These are phyloP conservation scores for Pomatostomus ruficeps DNA, from an alignment of 2,113 vertebrate genomes.

Conservation along the genomic window DNA sequence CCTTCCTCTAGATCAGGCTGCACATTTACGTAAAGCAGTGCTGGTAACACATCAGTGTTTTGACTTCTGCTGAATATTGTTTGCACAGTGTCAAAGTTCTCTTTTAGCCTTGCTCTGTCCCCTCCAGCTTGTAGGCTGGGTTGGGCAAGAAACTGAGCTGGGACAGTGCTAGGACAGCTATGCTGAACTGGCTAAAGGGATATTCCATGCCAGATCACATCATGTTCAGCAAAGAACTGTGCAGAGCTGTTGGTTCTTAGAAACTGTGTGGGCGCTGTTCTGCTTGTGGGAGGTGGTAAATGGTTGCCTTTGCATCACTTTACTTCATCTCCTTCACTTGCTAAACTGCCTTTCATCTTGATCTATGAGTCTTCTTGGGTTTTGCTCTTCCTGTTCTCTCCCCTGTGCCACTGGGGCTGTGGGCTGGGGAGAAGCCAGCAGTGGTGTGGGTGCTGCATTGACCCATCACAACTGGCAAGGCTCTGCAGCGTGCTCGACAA, in stretches of 20 bases:
- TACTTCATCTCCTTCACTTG: background rate
- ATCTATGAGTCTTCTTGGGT: background rate
- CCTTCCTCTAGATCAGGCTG: background rate
- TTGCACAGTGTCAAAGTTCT: background rate
- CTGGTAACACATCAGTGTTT: background rate
- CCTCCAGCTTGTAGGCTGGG: background rate
- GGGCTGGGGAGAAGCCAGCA: background rate
- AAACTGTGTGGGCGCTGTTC: rapidly evolving
- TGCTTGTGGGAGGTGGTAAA: background rate
- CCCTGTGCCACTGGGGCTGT: no score
- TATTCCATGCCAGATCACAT: background rate
- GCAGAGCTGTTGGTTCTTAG: background rate
- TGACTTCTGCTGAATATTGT: background rate
- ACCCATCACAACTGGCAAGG: background rate
- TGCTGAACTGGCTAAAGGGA: background rate
- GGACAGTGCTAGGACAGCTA: background rate
- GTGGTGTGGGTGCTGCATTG: background rate
- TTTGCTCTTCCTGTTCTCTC: background rate
- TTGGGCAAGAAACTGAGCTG: background rate
- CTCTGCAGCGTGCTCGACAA: rapidly evolving
- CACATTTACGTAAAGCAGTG: background rate
- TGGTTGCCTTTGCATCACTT: background rate
- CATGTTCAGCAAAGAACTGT: background rate
- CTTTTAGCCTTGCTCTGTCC: background rate
- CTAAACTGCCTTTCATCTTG: background rate